Conservation (phyloP, 2,888 invertebrate species). For the Trichogramma dendrolimi region DNA sequence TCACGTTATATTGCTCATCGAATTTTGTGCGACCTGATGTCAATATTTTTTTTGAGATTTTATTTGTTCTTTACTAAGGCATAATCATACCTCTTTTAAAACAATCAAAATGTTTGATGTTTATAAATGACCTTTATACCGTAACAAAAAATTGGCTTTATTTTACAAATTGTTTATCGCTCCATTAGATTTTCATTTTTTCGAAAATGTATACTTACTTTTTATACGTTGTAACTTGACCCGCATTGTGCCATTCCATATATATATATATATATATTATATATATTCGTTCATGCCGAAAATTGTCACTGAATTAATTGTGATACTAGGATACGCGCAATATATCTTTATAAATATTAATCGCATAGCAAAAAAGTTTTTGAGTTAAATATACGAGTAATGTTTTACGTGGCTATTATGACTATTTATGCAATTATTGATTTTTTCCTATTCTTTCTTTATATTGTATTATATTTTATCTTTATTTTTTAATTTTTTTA, state of each 20-base stretch:
- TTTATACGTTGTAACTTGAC: constrained; percentile 41
- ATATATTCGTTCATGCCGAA: constrained; percentile 38
- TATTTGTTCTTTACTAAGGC: neutral
- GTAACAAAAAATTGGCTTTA: constrained; percentile 19
- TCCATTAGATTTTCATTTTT: constrained; percentile 17
- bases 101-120: neutral
- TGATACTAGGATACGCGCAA: constrained; percentile 48
- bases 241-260: constrained; percentile 47
- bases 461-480: constrained; percentile 30
- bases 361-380: constrained; percentile 35
- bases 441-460: constrained; percentile 26
- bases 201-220: constrained; percentile 36
- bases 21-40: constrained; percentile 20
- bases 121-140: neutral
- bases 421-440: constrained; percentile 36
- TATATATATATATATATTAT: constrained; percentile 5
- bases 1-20: constrained; percentile 46
- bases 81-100: neutral
- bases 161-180: constrained; percentile 35
- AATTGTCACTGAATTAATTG: constrained; percentile 45
- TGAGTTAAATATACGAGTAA: constrained; percentile 25
- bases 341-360: constrained; percentile 31
- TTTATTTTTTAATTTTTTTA: constrained; percentile 26
- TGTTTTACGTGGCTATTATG: constrained; percentile 38
- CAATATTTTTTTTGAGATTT: constrained; percentile 7